Evolutionary conservation across 2,797 vertebrate species (phyloP).

Genomic region (Acipenser transmontanus): DNA sequence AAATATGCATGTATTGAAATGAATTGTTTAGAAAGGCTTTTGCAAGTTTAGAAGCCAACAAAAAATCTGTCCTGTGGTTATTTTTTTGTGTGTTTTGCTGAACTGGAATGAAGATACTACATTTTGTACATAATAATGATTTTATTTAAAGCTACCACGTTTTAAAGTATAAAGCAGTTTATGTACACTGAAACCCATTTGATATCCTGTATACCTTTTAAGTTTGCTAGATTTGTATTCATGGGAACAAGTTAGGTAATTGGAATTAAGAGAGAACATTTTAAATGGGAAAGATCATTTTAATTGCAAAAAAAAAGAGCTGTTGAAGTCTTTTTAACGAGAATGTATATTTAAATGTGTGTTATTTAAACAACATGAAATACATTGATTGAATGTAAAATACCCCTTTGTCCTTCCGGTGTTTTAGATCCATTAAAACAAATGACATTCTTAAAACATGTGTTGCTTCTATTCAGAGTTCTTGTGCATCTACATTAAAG

Average conservation of each 20-base stretch:
- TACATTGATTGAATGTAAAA: too few species aligned
- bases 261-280: slow-evolving; percentile 15
- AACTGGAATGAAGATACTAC: slow-evolving; percentile 24
- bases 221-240: slow-evolving; percentile 36
- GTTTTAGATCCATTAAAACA: too few species aligned
- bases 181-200: slow-evolving; percentile 23
- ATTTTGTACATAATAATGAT: slow-evolving; percentile 23
- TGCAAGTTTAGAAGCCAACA: slow-evolving; percentile 27
- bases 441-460: too few species aligned
- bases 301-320: too few species aligned
- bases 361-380: too few species aligned
- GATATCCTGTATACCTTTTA: slow-evolving; percentile 23
- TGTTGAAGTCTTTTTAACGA: too few species aligned
- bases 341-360: too few species aligned
- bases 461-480: too few species aligned
- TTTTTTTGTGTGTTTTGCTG: slow-evolving; percentile 20
- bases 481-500: too few species aligned
- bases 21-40: slow-evolving; percentile 29
- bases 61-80: slow-evolving; percentile 31
- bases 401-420: too few species aligned
- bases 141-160: slow-evolving; percentile 25
- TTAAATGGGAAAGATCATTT: too few species aligned
- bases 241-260: slow-evolving; percentile 16
- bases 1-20: slow-evolving; percentile 51
- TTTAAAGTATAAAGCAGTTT: slow-evolving; percentile 6